Evolutionary conservation across 2,113 vertebrate species (phyloP).

Genomic region (Gambusia holbrooki): DNA sequence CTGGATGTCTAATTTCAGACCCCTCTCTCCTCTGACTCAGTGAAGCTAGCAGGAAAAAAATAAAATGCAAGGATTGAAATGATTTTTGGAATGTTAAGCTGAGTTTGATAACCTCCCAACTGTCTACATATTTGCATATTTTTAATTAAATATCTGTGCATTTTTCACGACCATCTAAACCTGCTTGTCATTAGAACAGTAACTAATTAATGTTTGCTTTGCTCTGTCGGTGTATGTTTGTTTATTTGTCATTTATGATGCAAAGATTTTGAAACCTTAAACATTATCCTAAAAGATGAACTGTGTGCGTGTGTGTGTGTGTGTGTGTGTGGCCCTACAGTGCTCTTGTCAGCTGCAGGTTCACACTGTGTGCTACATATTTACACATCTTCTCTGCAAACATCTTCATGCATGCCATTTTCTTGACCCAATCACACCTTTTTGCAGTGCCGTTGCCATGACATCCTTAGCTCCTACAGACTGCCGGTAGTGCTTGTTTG

Average conservation of each 20-base stretch:
- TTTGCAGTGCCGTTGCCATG: slow-evolving; percentile 72
- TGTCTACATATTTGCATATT: slow-evolving; percentile 79
- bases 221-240: slow-evolving; percentile 65
- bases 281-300: slow-evolving; percentile 23
- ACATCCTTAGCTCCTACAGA: slow-evolving; percentile 59
- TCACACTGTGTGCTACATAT: slow-evolving; percentile 33
- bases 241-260: slow-evolving; percentile 64
- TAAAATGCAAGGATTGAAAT: slow-evolving; percentile 69
- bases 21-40: slow-evolving; percentile 14
- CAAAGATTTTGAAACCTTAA: slow-evolving; percentile 21
- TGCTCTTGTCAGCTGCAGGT: slow-evolving; percentile 19
- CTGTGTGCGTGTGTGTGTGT: neutral
- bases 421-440: slow-evolving; percentile 68
- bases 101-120: slow-evolving; percentile 73
- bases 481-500: slow-evolving; percentile 32
- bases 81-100: slow-evolving; percentile 66
- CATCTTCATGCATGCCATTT: slow-evolving; percentile 43
- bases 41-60: slow-evolving; percentile 32
- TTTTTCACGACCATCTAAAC: slow-evolving; percentile 62
- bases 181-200: slow-evolving; percentile 68
- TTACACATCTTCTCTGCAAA: slow-evolving; percentile 58
- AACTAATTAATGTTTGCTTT: slow-evolving; percentile 73
- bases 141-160: slow-evolving; percentile 79
- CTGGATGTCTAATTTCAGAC: slow-evolving; percentile 39
- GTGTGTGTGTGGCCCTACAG: neutral